A percentile compares a stretch with the other conserved stretches of the same genome.
Evolutionary conservation across 2,888 invertebrate species (phyloP).

Genomic region (Aspidiotus destructor): DNA sequence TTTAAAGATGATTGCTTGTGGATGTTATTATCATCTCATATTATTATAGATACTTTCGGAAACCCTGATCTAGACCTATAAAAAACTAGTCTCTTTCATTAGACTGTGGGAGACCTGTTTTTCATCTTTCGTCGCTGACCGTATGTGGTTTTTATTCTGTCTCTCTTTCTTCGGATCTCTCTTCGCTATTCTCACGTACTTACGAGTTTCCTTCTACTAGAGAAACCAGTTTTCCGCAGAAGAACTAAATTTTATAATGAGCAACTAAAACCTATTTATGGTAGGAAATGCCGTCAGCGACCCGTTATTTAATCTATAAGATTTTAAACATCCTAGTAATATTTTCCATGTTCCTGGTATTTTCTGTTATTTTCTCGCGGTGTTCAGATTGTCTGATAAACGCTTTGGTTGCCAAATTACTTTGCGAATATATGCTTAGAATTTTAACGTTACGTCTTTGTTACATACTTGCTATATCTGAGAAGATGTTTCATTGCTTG

Average conservation of each 20-base stretch:
- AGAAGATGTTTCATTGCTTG: no score
- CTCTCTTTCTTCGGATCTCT: conserved; percentile 5
- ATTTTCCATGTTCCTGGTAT: background rate
- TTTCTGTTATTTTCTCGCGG: background rate
- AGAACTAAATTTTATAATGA: conserved; percentile 26
- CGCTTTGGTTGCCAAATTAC: no score
- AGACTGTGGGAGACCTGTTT: conserved; percentile 27
- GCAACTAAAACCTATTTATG: conserved; percentile 29
- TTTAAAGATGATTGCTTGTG: no score
- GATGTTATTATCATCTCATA: conserved; percentile 12
- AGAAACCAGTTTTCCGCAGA: conserved; percentile 19
- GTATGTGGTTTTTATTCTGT: conserved; percentile 6
- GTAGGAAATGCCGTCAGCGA: conserved; percentile 31
- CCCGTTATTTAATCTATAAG: conserved; percentile 28
- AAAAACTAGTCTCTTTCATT: conserved; percentile 17
- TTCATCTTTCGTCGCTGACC: conserved; percentile 10
- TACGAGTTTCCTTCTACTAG: conserved; percentile 22
- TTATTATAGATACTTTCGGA: conserved; percentile 24
- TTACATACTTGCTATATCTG: no score
- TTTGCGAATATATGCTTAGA: no score
- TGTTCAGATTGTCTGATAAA: no score
- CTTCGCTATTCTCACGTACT: background rate
- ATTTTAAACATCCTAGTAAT: background rate
- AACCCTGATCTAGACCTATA: conserved; percentile 32
- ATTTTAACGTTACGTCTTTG: no score